A percentile compares a stretch with the other conserved stretches of the same genome.
These are phyloP conservation scores for Archips crataeganus DNA, from an alignment of 2,888 invertebrate genomes.

Conservation along the genomic window DNA sequence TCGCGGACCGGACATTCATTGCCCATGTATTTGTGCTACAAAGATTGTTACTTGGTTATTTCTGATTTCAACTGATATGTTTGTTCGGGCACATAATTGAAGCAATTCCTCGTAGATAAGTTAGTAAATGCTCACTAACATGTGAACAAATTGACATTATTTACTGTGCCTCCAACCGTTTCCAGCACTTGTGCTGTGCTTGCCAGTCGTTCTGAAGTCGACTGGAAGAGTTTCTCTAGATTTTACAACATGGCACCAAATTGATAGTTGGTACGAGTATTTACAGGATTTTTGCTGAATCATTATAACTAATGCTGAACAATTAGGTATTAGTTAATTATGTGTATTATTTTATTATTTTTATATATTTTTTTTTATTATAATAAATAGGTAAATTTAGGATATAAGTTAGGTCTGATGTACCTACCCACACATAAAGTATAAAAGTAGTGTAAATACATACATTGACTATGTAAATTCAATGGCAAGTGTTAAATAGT, in stretches of 20 bases:
- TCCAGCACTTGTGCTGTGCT: slow-evolving; percentile 5
- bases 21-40: slow-evolving; percentile 16
- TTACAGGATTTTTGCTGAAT: background rate
- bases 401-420: no score
- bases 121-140: slow-evolving; percentile 56
- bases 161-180: slow-evolving; percentile 48
- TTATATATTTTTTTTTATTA: no score
- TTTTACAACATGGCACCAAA: background rate
- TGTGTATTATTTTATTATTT: no score
- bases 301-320: background rate
- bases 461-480: background rate
- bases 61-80: background rate
- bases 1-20: slow-evolving; percentile 21
- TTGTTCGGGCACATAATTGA: slow-evolving; percentile 23
- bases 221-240: background rate
- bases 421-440: background rate
- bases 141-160: slow-evolving; percentile 60
- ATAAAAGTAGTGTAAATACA: background rate
- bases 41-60: background rate
- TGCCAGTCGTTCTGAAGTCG: slow-evolving; percentile 22
- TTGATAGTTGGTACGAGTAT: background rate
- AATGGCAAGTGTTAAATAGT: slow-evolving; percentile 4
- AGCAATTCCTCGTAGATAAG: slow-evolving; percentile 47
- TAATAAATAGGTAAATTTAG: no score
- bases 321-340: background rate